Percentiles rank a stretch among this genome's conserved stretches.
phyloP scores from a whole-genome alignment of 2,113 vertebrate genomes.

The Mesoclemmys tuberculata region DNA sequence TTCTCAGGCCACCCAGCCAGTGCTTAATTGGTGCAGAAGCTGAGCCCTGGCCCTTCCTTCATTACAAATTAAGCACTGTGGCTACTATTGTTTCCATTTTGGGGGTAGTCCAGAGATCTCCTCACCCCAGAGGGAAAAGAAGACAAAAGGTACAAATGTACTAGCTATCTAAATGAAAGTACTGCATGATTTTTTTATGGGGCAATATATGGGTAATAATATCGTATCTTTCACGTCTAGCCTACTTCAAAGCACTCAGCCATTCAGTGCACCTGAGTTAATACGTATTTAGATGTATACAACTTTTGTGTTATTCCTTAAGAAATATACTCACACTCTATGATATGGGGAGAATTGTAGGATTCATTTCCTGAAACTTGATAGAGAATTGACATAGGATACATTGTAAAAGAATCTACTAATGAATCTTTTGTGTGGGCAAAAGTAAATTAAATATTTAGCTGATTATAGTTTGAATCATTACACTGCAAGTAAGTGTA shows the following conservation, averaged over 20 bases:
- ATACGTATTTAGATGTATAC: conserved; percentile 7
- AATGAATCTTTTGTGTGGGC: background rate
- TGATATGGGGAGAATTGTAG: background rate
- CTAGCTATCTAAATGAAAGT: background rate
- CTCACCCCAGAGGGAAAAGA: background rate
- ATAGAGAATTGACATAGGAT: background rate
- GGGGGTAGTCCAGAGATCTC: background rate
- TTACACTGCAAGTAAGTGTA: background rate
- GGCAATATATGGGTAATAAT: conserved; percentile 25
- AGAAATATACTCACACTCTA: conserved; percentile 9
- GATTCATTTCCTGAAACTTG: background rate
- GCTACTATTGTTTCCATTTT: background rate
- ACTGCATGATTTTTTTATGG: conserved; percentile 22
- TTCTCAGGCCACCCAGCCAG: background rate
- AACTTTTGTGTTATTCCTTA: background rate
- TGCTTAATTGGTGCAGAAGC: background rate
- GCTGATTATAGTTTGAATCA: background rate
- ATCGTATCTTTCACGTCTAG: background rate
- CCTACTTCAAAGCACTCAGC: background rate
- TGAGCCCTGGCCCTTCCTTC: background rate
- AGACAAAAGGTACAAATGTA: background rate
- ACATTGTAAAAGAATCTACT: background rate
- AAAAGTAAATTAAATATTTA: background rate
- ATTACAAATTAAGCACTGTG: background rate
- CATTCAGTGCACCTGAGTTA: background rate